These are phyloP conservation scores for Caradrina kadenii DNA, from an alignment of 2,888 invertebrate species.

Conservation along the genomic window DNA sequence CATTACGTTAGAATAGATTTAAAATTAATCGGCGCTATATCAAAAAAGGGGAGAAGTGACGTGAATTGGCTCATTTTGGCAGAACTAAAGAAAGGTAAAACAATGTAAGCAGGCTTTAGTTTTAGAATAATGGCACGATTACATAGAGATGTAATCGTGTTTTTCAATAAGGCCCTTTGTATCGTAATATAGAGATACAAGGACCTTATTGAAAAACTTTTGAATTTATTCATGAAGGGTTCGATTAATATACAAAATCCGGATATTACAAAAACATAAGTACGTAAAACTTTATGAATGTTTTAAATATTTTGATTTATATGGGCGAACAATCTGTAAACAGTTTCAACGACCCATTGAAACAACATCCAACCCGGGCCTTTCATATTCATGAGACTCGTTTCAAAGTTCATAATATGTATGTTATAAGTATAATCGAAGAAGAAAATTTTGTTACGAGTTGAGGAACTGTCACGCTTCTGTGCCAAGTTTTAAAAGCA, in stretches of 20 bases:
- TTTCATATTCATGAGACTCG: constrained; percentile 36
- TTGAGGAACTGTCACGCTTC: constrained; percentile 57
- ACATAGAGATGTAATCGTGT: too few species aligned
- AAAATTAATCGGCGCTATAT: too few species aligned
- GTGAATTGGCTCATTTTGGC: too few species aligned
- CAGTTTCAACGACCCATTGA: constrained; percentile 32
- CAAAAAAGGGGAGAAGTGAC: too few species aligned
- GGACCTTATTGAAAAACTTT: not conserved
- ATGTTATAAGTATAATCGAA: constrained; percentile 39
- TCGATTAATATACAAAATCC: constrained; percentile 7
- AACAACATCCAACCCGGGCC: constrained; percentile 33
- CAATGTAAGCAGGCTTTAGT: too few species aligned
- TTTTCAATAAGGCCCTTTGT: too few species aligned
- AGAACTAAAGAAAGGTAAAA: too few species aligned
- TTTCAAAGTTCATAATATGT: constrained; percentile 26
- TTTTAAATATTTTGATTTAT: constrained; percentile 21
- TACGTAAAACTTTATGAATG: constrained; percentile 31
- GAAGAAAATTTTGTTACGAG: constrained; percentile 57
- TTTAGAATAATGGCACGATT: too few species aligned
- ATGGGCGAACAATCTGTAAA: constrained; percentile 22
- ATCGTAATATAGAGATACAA: too few species aligned
- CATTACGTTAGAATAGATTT: too few species aligned
- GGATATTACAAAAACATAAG: constrained; percentile 33
- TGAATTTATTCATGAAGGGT: not conserved
- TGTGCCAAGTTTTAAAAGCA: constrained; percentile 55